phyloP scores from a whole-genome alignment of 2,113 vertebrate genomes.

The Albula goreensis region DNA sequence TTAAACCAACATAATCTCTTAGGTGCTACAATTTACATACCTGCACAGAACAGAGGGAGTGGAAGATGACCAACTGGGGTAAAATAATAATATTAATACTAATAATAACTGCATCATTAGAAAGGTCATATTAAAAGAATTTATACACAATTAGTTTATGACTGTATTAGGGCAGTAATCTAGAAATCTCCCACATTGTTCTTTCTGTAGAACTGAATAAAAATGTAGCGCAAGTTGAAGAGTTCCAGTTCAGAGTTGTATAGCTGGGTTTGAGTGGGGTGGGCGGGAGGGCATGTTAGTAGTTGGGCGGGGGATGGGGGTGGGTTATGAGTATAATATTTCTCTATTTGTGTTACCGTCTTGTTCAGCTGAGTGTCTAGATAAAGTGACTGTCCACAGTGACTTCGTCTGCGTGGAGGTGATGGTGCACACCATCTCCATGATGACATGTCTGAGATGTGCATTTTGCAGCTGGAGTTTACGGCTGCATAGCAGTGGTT shows the following conservation, averaged over 20 bases:
- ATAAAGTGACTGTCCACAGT: conserved; percentile 78
- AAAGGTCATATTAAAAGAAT: conserved; percentile 37
- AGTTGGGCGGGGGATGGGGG: background rate
- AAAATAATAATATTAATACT: conserved; percentile 12
- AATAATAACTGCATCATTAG: background rate
- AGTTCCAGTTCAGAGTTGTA: conserved; percentile 31
- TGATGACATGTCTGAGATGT: conserved; percentile 33
- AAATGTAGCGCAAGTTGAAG: conserved; percentile 20
- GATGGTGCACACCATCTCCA: conserved; percentile 43
- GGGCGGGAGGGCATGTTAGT: conserved; percentile 28
- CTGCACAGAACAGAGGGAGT: conserved; percentile 44
- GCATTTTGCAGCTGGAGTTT: conserved; percentile 43
- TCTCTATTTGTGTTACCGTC: conserved; percentile 77
- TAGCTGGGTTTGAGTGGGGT: conserved; percentile 35
- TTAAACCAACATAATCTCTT: conserved; percentile 46
- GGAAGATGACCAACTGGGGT: conserved; percentile 47
- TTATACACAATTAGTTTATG: conserved; percentile 33
- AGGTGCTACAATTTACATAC: conserved; percentile 31
- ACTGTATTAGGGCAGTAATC: conserved; percentile 41
- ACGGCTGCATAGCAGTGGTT: conserved; percentile 44
- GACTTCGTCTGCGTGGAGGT: conserved; percentile 76
- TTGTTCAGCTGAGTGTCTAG: conserved; percentile 70
- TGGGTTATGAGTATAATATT: conserved; percentile 37
- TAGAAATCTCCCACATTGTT: conserved; percentile 29
- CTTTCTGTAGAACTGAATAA: conserved; percentile 16